Evolutionary conservation across 2,797 vertebrate species (phyloP).

Genomic region (Gallinago solitaria): DNA sequence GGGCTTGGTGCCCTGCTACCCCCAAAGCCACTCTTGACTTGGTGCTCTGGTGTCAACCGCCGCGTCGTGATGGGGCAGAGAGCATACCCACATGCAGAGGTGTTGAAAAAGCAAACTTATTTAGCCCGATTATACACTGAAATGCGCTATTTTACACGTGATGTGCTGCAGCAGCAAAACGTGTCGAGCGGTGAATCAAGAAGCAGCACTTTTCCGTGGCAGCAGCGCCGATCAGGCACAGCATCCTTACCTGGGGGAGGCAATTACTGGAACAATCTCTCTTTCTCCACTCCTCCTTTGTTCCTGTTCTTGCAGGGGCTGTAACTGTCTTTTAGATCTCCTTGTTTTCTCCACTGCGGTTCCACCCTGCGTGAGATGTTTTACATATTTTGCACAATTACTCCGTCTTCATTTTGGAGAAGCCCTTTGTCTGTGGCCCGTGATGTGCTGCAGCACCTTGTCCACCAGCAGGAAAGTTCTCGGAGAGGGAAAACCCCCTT

Average conservation of each 20-base stretch:
- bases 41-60: not conserved
- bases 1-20: not conserved
- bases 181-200: not conserved
- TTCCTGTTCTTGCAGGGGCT: constrained; percentile 62
- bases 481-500: not conserved
- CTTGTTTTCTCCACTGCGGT: not conserved
- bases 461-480: not conserved
- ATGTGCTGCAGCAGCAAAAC: constrained; percentile 37
- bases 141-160: not conserved
- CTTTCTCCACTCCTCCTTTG: constrained; percentile 28
- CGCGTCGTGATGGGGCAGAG: not conserved
- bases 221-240: not conserved
- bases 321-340: constrained; percentile 21
- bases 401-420: not conserved
- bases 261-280: constrained; percentile 66
- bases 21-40: not conserved
- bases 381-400: not conserved
- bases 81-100: not conserved
- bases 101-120: not conserved
- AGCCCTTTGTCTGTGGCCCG: accelerated
- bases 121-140: not conserved
- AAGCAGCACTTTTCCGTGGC: not conserved
- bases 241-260: constrained; percentile 64
- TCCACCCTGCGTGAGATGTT: not conserved
- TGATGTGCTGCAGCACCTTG: not conserved